Conservation (phyloP, 2,113 vertebrate genomes). For the Anseranas semipalmata region DNA sequence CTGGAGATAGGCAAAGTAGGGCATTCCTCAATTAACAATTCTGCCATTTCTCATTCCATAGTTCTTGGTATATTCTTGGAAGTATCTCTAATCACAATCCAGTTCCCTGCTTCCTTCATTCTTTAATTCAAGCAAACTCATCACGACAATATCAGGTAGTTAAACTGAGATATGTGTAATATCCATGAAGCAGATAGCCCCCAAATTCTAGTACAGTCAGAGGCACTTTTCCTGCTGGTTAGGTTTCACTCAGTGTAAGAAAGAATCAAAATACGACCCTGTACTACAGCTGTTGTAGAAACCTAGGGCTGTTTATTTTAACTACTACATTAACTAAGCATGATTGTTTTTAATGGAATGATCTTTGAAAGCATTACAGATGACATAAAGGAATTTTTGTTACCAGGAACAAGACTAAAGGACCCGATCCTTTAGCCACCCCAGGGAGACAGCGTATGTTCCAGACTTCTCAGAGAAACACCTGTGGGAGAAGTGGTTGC, state of each 20-base stretch:
- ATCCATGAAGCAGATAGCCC: background rate
- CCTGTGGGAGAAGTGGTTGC: background rate
- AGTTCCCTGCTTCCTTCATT: background rate
- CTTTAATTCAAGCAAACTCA: background rate
- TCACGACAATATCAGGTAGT: background rate
- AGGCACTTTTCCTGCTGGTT: background rate
- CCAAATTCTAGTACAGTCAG: background rate
- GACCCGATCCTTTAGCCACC: background rate
- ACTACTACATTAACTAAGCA: background rate
- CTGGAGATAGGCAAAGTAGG: background rate
- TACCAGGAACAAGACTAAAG: background rate
- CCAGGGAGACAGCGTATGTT: background rate
- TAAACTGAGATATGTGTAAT: background rate
- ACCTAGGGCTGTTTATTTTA: background rate
- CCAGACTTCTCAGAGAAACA: background rate
- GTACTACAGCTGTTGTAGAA: background rate
- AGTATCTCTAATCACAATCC: background rate
- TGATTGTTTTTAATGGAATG: background rate
- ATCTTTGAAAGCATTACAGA: background rate
- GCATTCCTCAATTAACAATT: background rate
- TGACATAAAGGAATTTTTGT: background rate
- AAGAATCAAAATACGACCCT: background rate
- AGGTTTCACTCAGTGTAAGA: background rate
- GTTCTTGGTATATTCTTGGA: background rate
- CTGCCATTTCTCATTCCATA: background rate